Percentiles rank a stretch among this genome's conserved stretches.
These are phyloP conservation scores for Drosophila albomicans DNA, from an alignment of 1,140 invertebrate genomes.

Conservation along the genomic window DNA sequence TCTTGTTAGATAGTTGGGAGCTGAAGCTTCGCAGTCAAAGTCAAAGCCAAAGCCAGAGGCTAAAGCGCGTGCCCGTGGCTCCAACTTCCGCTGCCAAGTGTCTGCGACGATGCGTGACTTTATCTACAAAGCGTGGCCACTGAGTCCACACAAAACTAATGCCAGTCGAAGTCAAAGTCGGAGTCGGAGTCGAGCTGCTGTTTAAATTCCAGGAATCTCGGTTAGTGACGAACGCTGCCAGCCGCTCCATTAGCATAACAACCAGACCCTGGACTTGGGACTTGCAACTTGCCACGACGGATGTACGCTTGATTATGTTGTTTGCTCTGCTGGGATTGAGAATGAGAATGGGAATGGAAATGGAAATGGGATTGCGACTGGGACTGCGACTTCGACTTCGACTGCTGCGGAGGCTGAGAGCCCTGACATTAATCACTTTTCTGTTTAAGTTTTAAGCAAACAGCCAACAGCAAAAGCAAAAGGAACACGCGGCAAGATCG, in stretches of 20 bases:
- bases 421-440: conserved; percentile 77
- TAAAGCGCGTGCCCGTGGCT: conserved; percentile 70
- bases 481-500: conserved; percentile 13
- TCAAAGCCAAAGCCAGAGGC: conserved; percentile 10
- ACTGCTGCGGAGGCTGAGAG: conserved; percentile 19
- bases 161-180: conserved; percentile 13
- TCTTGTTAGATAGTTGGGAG: conserved; percentile 37
- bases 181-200: no score
- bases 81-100: conserved; percentile 71
- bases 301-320: conserved; percentile 82
- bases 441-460: conserved; percentile 56
- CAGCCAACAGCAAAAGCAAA: conserved; percentile 6
- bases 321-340: conserved; percentile 46
- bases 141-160: conserved; percentile 59
- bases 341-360: conserved; percentile 14
- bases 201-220: conserved; percentile 65
- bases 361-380: conserved; percentile 4
- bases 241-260: conserved; percentile 76
- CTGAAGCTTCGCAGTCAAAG: neutral
- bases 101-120: conserved; percentile 68
- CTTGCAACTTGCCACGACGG: conserved; percentile 35
- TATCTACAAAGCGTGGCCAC: conserved; percentile 59
- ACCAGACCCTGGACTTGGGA: conserved; percentile 1
- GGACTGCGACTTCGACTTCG: no score
- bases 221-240: conserved; percentile 66